A percentile compares a stretch with the other conserved stretches of the same genome.
These are phyloP conservation scores for Diprion similis DNA, from an alignment of 1,140 invertebrate species.

Conservation along the genomic window DNA sequence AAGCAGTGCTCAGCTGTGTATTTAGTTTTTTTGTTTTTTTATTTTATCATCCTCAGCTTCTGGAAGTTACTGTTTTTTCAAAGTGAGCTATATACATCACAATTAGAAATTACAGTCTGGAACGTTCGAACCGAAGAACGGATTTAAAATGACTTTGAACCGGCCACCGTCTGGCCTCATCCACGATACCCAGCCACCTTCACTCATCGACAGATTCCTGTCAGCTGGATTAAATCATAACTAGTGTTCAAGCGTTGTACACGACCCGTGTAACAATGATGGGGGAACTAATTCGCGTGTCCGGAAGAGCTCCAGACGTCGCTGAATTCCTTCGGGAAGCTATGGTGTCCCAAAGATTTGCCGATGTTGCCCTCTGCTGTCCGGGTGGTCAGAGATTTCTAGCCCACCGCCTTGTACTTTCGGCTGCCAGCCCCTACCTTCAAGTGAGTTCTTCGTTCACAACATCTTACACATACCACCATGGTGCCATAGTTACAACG, in stretches of 20 bases:
- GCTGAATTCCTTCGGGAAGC: constrained; percentile 46
- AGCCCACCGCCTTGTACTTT: constrained; percentile 55
- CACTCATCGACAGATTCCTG: too few species aligned
- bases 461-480: not conserved
- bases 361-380: constrained; percentile 53
- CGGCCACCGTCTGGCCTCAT: not conserved
- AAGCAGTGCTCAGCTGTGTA: not conserved
- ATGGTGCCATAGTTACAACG: too few species aligned
- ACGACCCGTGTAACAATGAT: constrained; percentile 26
- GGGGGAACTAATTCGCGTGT: constrained; percentile 42
- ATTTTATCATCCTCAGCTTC: not conserved
- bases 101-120: not conserved
- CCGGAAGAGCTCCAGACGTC: constrained; percentile 40
- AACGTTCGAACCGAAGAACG: not conserved
- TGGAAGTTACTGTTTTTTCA: not conserved
- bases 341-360: constrained; percentile 50
- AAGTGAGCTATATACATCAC: not conserved
- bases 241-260: not conserved
- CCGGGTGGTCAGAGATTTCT: constrained; percentile 50
- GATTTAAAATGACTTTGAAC: constrained; percentile 2
- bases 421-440: constrained; percentile 52
- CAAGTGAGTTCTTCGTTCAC: constrained; percentile 39
- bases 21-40: too few species aligned
- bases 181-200: not conserved
- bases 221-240: not conserved